These are phyloP conservation scores for Dendrolimus punctatus DNA, from an alignment of 1,140 invertebrate species.

Conservation along the genomic window DNA sequence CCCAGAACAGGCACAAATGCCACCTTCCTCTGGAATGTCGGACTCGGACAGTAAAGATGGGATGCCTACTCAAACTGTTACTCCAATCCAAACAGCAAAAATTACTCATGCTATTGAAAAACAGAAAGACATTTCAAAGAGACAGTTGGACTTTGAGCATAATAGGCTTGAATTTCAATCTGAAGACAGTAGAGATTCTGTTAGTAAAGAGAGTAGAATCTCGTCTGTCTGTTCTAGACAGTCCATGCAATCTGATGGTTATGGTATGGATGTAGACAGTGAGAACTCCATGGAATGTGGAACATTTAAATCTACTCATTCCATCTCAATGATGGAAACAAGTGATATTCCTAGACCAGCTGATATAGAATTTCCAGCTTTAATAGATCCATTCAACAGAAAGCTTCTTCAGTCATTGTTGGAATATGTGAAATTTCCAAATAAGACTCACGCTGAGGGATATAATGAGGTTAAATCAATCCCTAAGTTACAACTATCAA, in stretches of 20 bases:
- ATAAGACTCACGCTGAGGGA: slow-evolving; percentile 67
- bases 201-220: slow-evolving; percentile 67
- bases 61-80: slow-evolving; percentile 53
- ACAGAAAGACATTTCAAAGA: slow-evolving; percentile 65
- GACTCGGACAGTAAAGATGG: slow-evolving; percentile 64
- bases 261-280: slow-evolving; percentile 69
- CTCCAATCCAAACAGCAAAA: slow-evolving; percentile 58
- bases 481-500: slow-evolving; percentile 57
- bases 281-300: slow-evolving; percentile 69
- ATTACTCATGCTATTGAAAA: slow-evolving; percentile 55
- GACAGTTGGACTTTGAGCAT: slow-evolving; percentile 66
- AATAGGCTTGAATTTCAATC: slow-evolving; percentile 54
- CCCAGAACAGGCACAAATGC: slow-evolving; percentile 68
- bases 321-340: slow-evolving; percentile 62
- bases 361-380: slow-evolving; percentile 61
- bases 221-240: slow-evolving; percentile 60
- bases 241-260: slow-evolving; percentile 61
- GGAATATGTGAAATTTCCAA: slow-evolving; percentile 73
- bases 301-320: slow-evolving; percentile 62
- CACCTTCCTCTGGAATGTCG: slow-evolving; percentile 56
- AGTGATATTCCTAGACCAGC: slow-evolving; percentile 65
- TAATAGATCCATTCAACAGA: slow-evolving; percentile 73
- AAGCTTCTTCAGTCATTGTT: slow-evolving; percentile 69
- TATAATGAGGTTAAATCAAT: slow-evolving; percentile 59
- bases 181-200: slow-evolving; percentile 67